Percentiles rank a stretch among this genome's conserved stretches.
These are phyloP conservation scores for Julus scandinavius DNA, from an alignment of 2,888 invertebrate species.

Conservation along the genomic window DNA sequence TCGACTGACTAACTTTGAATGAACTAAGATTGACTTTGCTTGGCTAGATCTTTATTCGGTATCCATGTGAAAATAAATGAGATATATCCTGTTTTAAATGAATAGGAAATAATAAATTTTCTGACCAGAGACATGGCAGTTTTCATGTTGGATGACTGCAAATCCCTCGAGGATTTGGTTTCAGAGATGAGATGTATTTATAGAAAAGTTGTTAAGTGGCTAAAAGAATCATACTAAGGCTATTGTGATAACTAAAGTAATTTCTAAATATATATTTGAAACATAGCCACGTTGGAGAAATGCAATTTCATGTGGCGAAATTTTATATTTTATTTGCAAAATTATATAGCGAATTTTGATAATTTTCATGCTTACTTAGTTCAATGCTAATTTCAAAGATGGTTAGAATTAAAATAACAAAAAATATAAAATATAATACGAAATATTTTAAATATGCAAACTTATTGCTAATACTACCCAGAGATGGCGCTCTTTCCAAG, in stretches of 20 bases:
- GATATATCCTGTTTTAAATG: background rate
- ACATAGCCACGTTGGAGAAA: no score
- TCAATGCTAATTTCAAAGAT: no score
- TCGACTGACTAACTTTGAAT: background rate
- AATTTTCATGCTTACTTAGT: no score
- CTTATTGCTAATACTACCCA: background rate
- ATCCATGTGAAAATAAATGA: background rate
- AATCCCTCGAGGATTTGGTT: background rate
- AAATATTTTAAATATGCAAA: background rate
- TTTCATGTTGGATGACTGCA: background rate
- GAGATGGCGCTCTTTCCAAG: background rate
- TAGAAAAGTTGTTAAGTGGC: background rate
- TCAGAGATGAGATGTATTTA: background rate
- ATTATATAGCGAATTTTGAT: no score
- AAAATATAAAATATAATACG: background rate
- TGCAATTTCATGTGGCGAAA: no score
- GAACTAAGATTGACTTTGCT: background rate
- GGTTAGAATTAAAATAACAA: no score
- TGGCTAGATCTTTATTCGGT: background rate
- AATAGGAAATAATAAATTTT: background rate
- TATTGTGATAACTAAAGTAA: no score
- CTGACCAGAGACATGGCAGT: background rate
- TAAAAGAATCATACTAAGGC: no score
- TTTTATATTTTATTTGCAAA: no score
- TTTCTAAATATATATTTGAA: no score